These are phyloP conservation scores for Eilema griseolum DNA, from an alignment of 2,888 invertebrate species.

Conservation along the genomic window DNA sequence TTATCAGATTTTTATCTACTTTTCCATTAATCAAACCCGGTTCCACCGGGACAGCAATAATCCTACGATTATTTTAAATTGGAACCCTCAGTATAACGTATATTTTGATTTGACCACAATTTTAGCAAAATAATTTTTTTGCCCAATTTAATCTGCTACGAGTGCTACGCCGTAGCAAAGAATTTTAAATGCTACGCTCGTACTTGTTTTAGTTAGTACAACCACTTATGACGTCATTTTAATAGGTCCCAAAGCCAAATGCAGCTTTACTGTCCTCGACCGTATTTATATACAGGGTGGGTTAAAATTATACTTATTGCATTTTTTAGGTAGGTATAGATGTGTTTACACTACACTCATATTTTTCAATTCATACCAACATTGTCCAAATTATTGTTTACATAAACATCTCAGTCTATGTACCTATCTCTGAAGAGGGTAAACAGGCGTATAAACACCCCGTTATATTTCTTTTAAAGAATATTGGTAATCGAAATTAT, in stretches of 20 bases:
- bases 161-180: conserved; percentile 19
- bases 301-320: neutral
- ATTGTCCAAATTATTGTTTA: too few relatives aligned
- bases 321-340: neutral
- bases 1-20: conserved; percentile 40
- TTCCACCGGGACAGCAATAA: conserved; percentile 33
- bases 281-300: neutral
- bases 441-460: too few relatives aligned
- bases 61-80: conserved; percentile 44
- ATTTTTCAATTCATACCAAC: too few relatives aligned
- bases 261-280: neutral
- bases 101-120: conserved; percentile 13
- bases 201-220: neutral
- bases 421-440: too few relatives aligned
- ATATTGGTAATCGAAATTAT: neutral
- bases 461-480: neutral
- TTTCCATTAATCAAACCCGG: conserved; percentile 48
- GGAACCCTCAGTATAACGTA: conserved; percentile 7
- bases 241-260: neutral
- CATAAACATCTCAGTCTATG: too few relatives aligned
- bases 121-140: conserved; percentile 8
- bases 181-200: neutral
- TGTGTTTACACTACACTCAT: neutral
- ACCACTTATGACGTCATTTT: neutral
- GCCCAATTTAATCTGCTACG: conserved; percentile 12